A percentile compares a stretch with the other conserved stretches of the same genome.
Conservation (phyloP, 2,113 vertebrate genomes). For the Nestor notabilis region DNA sequence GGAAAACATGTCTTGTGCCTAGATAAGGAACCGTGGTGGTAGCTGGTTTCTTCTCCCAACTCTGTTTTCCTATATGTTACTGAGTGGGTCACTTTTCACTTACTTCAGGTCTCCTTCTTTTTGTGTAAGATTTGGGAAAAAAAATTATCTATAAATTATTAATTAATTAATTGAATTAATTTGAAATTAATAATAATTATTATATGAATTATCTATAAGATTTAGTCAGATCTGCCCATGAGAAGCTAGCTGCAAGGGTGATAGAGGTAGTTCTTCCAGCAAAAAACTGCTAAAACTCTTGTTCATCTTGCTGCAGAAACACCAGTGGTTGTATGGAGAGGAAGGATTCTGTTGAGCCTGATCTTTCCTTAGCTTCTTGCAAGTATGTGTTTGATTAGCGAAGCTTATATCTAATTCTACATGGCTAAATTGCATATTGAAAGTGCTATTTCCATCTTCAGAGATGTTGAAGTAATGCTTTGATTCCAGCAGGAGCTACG, state of each 20-base stretch:
- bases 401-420: neutral
- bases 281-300: neutral
- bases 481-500: neutral
- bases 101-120: neutral
- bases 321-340: neutral
- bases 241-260: neutral
- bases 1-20: neutral
- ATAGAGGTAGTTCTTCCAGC: neutral
- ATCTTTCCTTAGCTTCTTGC: neutral
- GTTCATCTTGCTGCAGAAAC: neutral
- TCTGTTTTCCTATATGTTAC: neutral
- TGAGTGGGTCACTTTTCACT: neutral
- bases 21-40: neutral
- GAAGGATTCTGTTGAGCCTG: neutral
- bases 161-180: neutral
- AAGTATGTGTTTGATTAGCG: neutral
- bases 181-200: neutral
- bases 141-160: neutral
- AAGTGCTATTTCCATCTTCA: neutral
- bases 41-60: neutral
- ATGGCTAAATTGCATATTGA: neutral
- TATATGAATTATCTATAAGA: neutral
- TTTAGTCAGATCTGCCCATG: neutral
- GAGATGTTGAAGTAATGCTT: neutral
- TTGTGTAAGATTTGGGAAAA: neutral